Percentiles rank a stretch among this genome's conserved stretches.
Evolutionary conservation across 2,113 vertebrate species (phyloP).

Genomic region (Junco hyemalis): DNA sequence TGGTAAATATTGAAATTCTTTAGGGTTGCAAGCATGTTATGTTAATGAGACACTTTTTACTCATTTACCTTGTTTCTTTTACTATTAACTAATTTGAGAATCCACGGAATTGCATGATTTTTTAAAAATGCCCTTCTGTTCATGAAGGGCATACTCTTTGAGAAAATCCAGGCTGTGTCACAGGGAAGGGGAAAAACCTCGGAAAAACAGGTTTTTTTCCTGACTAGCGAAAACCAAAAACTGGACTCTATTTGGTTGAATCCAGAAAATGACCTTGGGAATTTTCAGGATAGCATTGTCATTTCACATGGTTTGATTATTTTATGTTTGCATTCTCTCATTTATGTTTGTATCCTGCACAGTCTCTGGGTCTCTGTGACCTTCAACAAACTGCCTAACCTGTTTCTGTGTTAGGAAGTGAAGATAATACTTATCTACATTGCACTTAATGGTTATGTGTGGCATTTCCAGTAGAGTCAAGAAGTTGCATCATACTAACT

Average conservation of each 20-base stretch:
- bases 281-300: not conserved
- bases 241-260: not conserved
- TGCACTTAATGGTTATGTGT: not conserved
- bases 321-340: too few relatives aligned
- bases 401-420: not conserved
- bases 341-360: fast-evolving
- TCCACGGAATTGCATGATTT: not conserved
- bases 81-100: not conserved
- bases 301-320: not conserved
- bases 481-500: not conserved
- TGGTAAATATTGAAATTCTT: constrained; percentile 77
- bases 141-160: not conserved
- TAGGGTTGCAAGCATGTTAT: not conserved
- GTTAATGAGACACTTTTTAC: not conserved
- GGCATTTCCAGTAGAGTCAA: not conserved
- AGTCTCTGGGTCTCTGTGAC: not conserved
- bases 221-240: not conserved
- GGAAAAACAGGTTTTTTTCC: not conserved
- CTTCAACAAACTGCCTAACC: not conserved
- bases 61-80: not conserved
- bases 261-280: not conserved
- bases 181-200: not conserved
- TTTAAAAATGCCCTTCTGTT: not conserved
- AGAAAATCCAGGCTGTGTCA: not conserved
- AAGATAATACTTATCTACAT: not conserved